A percentile compares a stretch with the other conserved stretches of the same genome.
Evolutionary conservation across 2,113 vertebrate species (phyloP).

Genomic region (Petaurus breviceps): DNA sequence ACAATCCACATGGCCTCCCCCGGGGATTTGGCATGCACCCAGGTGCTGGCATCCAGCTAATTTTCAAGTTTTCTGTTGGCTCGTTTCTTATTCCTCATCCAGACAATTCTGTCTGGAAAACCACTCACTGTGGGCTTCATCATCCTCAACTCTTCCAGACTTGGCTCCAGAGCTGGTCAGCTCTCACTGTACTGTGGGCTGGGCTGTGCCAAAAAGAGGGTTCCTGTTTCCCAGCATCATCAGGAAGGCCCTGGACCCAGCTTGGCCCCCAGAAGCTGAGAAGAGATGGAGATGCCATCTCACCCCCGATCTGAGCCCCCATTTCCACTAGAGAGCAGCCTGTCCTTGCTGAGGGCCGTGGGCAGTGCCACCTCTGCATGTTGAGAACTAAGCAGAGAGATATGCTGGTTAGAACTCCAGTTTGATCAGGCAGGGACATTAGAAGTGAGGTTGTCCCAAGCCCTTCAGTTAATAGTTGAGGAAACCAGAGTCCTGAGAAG

Average conservation of each 20-base stretch:
- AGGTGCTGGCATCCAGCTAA: neutral
- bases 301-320: neutral
- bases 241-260: no score
- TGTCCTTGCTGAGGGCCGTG: no score
- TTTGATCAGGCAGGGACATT: neutral
- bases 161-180: neutral
- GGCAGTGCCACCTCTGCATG: no score
- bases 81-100: neutral
- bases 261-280: neutral
- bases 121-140: neutral
- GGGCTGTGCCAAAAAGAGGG: no score
- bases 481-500: neutral
- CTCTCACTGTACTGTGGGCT: no score
- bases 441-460: neutral
- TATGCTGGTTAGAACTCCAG: neutral
- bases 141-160: neutral
- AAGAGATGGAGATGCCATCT: neutral
- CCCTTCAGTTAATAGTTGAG: neutral
- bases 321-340: no score
- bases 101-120: neutral
- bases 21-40: neutral
- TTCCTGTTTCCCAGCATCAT: no score
- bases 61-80: conserved; percentile 1
- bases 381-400: no score
- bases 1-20: neutral